Conservation (phyloP, 2,797 vertebrate genomes). For the Myripristis murdjan region DNA sequence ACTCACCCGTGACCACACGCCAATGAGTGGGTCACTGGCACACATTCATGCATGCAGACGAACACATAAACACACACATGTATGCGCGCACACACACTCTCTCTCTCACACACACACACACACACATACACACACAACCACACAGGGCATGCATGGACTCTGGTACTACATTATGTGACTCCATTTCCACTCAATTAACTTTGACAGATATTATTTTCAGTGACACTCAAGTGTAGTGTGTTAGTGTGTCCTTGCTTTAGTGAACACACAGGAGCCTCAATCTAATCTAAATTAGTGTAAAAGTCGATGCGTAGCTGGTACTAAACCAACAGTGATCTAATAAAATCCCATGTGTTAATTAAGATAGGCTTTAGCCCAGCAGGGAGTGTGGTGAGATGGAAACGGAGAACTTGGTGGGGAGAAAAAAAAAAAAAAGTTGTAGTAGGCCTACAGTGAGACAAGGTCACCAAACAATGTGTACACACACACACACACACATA, state of each 20-base stretch:
- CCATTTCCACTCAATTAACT: conserved; percentile 44
- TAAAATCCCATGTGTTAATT: conserved; percentile 72
- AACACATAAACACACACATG: conserved; percentile 24
- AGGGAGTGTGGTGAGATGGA: conserved; percentile 59
- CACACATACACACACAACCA: conserved; percentile 27
- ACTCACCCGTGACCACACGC: conserved; percentile 75
- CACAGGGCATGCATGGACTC: conserved; percentile 8
- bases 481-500: conserved; percentile 1
- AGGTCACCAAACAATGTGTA: neutral
- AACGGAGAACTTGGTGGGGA: conserved; percentile 18
- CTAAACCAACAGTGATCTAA: conserved; percentile 65
- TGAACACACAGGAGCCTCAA: conserved; percentile 3
- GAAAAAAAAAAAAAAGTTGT: neutral
- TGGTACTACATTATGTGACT: conserved; percentile 61
- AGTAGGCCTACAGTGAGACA: neutral
- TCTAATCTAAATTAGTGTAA: conserved; percentile 56
- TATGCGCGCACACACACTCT: conserved; percentile 53
- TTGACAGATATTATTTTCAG: conserved; percentile 68
- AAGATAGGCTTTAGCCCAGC: conserved; percentile 63
- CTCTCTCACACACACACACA: conserved; percentile 15
- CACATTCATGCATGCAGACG: conserved; percentile 68
- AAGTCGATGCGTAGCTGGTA: conserved; percentile 29
- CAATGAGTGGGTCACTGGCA: conserved; percentile 69
- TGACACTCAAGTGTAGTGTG: conserved; percentile 36
- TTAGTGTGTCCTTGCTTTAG: conserved; percentile 28